Conservation (phyloP, 2,888 invertebrate genomes). For the Leptothorax acervorum region DNA sequence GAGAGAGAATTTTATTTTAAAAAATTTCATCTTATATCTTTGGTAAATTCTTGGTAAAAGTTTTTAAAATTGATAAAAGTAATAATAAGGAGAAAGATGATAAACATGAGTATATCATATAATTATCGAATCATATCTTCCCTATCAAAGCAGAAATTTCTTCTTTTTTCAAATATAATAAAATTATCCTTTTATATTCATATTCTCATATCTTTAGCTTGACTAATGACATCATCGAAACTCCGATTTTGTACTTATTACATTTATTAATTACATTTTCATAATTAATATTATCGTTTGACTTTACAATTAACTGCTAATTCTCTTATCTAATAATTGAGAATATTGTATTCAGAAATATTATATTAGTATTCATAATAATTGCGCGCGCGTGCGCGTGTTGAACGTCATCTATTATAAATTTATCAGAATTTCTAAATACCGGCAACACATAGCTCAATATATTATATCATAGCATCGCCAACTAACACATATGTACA, state of each 20-base stretch:
- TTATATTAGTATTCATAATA: constrained; percentile 50
- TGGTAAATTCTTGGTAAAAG: neutral
- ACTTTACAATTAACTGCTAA: neutral
- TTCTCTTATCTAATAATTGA: constrained; percentile 18
- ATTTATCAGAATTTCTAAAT: constrained; percentile 48
- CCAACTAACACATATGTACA: too few relatives aligned
- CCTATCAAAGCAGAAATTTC: neutral
- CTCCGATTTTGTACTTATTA: neutral
- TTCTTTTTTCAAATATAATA: neutral
- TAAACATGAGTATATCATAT: neutral
- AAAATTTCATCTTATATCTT: constrained; percentile 17
- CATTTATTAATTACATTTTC: neutral
- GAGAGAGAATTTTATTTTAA: constrained; percentile 17
- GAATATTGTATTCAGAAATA: constrained; percentile 18
- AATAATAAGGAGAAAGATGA: neutral
- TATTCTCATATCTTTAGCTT: neutral
- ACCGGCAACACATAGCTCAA: too few relatives aligned
- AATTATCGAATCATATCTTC: neutral
- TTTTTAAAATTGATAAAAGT: neutral
- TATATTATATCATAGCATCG: too few relatives aligned
- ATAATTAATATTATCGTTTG: neutral
- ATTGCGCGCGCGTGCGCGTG: neutral
- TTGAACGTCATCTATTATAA: constrained; percentile 33
- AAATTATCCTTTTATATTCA: neutral
- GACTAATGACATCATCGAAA: neutral